Evolutionary conservation across 92 coral and sea anemone species (phyloP).

Genomic region (Ricordea florida): DNA sequence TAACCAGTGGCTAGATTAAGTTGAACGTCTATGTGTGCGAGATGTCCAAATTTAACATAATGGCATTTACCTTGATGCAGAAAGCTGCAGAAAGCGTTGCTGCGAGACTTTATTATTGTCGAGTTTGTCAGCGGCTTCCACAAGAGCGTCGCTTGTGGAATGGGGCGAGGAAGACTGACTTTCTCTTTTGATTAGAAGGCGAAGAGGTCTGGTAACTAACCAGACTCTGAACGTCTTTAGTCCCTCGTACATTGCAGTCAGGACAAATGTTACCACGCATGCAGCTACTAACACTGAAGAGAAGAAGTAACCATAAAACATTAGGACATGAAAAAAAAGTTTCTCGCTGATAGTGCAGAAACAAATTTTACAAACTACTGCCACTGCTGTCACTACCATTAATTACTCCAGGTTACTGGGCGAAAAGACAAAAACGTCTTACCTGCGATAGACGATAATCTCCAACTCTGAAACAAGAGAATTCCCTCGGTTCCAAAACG

Average conservation of each 20-base stretch:
- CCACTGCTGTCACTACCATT: too few relatives aligned
- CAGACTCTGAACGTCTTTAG: constrained; percentile 51
- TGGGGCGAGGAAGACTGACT: not conserved
- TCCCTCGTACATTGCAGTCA: constrained; percentile 52
- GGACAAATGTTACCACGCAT: constrained; percentile 35
- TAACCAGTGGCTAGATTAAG: too few relatives aligned
- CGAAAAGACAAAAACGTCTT: not conserved
- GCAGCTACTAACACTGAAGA: constrained; percentile 46
- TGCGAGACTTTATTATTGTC: not conserved
- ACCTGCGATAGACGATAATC: not conserved
- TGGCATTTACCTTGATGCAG: not conserved
- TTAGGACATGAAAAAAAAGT: too few relatives aligned
- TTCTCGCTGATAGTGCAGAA: too few relatives aligned
- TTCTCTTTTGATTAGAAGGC: not conserved
- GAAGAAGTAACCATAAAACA: too few relatives aligned
- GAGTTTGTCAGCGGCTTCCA: not conserved
- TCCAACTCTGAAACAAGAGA: constrained; percentile 18
- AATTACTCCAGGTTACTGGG: too few relatives aligned
- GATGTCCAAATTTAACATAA: too few relatives aligned
- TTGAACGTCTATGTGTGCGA: too few relatives aligned
- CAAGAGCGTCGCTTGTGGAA: not conserved
- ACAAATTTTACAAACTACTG: too few relatives aligned
- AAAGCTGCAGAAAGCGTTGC: not conserved
- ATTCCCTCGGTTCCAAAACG: constrained; percentile 8
- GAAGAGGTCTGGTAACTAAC: constrained; percentile 9